Evolutionary conservation across 2,797 vertebrate species (phyloP), one percentile per base, ranked within the genome.

Genomic region (Gambelia wislizenii): DNA sequence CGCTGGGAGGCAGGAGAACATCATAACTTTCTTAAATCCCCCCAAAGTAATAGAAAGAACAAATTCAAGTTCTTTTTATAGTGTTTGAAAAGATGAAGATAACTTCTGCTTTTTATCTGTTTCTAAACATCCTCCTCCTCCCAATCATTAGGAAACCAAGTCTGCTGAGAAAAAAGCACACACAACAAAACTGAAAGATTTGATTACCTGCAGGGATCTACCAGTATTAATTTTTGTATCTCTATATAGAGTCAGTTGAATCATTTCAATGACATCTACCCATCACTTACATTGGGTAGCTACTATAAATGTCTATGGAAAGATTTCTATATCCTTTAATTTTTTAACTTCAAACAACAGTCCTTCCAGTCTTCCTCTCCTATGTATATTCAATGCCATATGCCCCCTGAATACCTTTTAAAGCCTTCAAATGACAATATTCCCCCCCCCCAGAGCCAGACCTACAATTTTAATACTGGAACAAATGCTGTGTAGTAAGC

Each of bases 261-360:
- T 42, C 59, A 77, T 70, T 88, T 42, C 49, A 61, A 44, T 75
- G 22, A 42, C 10, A 89, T 44, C 56, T 10, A 33, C 44, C 18
- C 42, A 61, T 44, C 7, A 6, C n/a, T 86, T 75, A 64, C 27
- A 64, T 6, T 54, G 27, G 20, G 13, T 64, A 81, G 42, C 86
- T 42, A 67, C 59, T 33, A 3, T 22, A 2, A 75, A n/a, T 59
- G 42, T 47, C 47, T 67, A 81, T 59, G 42, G 52, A 56, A 79
- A 80, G 36, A 83, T 83, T 74, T 92, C 85, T 89, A 79, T 86
- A 91, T n/a, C 47, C n/a, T 83, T 83, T 0, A 80, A 36, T 6
- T 90, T n/a, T 64, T 47, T 75, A 47, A 67, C 3, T 42, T 27
- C 6, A 81, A 7, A 79, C 54, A 83, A 77, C 6, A 54, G 39